phyloP scores from a whole-genome alignment of 2,113 vertebrate genomes.

The Pteruthius melanotis region DNA sequence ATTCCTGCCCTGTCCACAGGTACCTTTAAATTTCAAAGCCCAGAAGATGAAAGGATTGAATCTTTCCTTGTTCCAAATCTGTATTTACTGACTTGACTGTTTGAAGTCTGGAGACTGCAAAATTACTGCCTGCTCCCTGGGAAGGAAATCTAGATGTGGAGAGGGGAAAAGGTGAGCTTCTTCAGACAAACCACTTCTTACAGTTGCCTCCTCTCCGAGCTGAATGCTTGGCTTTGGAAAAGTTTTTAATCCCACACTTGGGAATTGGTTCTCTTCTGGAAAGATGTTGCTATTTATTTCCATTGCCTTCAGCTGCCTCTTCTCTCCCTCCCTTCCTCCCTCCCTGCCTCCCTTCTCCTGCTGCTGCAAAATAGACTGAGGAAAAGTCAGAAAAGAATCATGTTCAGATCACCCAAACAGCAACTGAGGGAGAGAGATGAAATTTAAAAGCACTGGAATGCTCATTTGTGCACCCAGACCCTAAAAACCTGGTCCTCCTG shows the following conservation, averaged over 20 bases:
- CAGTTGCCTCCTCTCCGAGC: neutral
- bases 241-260: constrained; percentile 18
- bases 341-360: neutral
- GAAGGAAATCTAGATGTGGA: constrained; percentile 8
- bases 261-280: constrained; percentile 47
- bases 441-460: neutral
- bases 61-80: neutral
- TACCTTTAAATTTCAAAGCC: constrained; percentile 33
- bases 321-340: neutral
- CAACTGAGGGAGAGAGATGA: neutral
- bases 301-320: constrained; percentile 32
- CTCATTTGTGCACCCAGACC: neutral
- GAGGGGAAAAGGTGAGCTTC: constrained; percentile 13
- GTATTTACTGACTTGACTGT: neutral
- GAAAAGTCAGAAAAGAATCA: neutral
- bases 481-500: neutral
- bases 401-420: constrained; percentile 38
- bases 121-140: neutral
- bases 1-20: constrained; percentile 14
- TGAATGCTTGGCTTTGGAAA: constrained; percentile 32
- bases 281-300: constrained; percentile 52
- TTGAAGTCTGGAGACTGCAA: constrained; percentile 13
- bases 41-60: constrained; percentile 39
- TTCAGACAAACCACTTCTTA: constrained; percentile 50
- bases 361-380: neutral